Evolutionary conservation across 2,888 invertebrate genomes (phyloP), one percentile per base, ranked within the genome.

Genomic region (Drosophila fulvimacula): DNA sequence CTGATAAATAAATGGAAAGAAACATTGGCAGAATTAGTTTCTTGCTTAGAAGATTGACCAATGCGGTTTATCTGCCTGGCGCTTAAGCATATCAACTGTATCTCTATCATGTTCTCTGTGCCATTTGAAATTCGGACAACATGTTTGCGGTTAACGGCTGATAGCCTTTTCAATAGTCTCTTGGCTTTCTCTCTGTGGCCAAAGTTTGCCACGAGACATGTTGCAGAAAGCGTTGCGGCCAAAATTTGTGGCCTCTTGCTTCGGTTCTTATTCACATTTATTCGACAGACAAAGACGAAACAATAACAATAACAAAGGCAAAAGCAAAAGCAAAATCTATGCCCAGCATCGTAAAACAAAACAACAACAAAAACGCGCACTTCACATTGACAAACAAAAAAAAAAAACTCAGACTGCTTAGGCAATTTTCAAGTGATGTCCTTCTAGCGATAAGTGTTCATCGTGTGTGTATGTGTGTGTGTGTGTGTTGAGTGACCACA

Each of bases 401-500:
- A 65, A 69, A 60, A n/a, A 69, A 70, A 57, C 62, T 46, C 11
- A 73, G 88, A 88, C 89, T 83, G 89, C 88, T 83, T 88, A 85
- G 90, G 87, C 88, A 88, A 84, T 89, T 89, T 84, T 84, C 87
- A 84, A 89, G 86, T 85, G 88, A 88, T 88, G 83, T 89, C 86
- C 90, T 88, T 73, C 60, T 46, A 67, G 63, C 88, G 85, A 84
- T 84, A 88, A 89, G 82, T 82, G 82, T 71, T 48, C 9, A 42
- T 32, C 44, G 36, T 73, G 51, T 61, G 53, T 68, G n/a, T 36
- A 3, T 17, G 4, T 38, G 10, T 10, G 39, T 65, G 34, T 64
- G 55, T 60, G 49, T 57, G 61, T 86, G 77, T 73, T 80, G 86
- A 77, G 64, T 80, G 83, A 77, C 71, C 66, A 69, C 63, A 61